A percentile compares a stretch with the other conserved stretches of the same genome.
These are phyloP conservation scores for Cinclus mexicanus DNA, from an alignment of 2,113 vertebrate genomes.

Conservation along the genomic window DNA sequence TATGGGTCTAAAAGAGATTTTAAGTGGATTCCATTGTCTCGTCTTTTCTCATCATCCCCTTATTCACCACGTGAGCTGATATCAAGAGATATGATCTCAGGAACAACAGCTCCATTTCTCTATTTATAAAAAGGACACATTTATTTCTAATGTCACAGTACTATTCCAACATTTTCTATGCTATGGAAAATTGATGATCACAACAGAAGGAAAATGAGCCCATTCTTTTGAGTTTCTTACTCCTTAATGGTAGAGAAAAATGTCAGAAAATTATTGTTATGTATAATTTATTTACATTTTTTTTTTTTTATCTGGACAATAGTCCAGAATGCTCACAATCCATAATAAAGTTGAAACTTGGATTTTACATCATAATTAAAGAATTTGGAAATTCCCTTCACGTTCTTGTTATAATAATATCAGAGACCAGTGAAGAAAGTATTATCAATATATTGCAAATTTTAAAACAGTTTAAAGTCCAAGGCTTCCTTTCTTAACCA, in stretches of 20 bases:
- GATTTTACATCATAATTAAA: background rate
- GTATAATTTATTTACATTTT: background rate
- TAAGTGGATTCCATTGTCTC: background rate
- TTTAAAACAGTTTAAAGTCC: background rate
- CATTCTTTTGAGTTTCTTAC: background rate
- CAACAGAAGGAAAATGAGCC: background rate
- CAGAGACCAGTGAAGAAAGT: background rate
- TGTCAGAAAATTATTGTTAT: background rate
- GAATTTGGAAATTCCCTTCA: background rate
- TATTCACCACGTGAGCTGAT: background rate
- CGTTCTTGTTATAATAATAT: background rate
- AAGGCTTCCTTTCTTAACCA: background rate
- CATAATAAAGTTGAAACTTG: background rate
- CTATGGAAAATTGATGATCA: background rate
- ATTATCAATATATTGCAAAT: accelerated
- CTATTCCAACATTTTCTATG: background rate
- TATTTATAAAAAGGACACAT: background rate
- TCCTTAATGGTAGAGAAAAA: background rate
- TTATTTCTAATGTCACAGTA: background rate
- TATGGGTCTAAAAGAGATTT: background rate
- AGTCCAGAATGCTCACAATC: background rate
- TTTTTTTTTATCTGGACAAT: background rate
- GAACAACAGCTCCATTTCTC: background rate
- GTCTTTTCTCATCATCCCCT: background rate
- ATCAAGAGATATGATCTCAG: background rate